Evolutionary conservation across 2,888 invertebrate species (phyloP), one percentile per base, ranked within the genome.

Genomic region (Drosophila bunnanda): DNA sequence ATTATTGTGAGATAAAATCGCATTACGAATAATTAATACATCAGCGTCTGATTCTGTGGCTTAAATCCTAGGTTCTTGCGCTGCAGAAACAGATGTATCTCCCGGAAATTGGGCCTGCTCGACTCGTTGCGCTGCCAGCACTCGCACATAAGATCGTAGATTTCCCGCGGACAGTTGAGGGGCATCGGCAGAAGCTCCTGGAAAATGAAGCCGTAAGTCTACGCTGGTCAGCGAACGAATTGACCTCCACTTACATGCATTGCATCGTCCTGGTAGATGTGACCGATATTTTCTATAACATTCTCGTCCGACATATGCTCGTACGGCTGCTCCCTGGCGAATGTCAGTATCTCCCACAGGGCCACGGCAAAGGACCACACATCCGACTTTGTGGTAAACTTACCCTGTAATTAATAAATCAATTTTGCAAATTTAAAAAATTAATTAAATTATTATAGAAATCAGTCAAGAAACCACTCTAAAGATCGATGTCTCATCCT

Each of bases 331-430:
- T 96, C 96, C 58, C 96, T 93, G 52, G 97, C 96, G 92, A 96
- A 96, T 41, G 96, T 96, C 90, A 97, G 93, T 79, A 97, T 95
- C 92, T 97, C 97, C 97, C 97, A 97, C 75, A 97, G 93, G 55
- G 97, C 96, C 65, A 97, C 96, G 48, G 96, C 97, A 91, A 97
- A 97, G 59, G 97, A 95, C 97, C 97, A 97, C 48, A 97, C 97
- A 93, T 97, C 97, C 80, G 96, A 96, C 92, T 96, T 96, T 55
- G 95, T 95, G 38, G 96, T 95, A 92, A 95, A 97, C 92, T 96
- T 96, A 57, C 95, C 96, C 96, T 97, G 92, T 44, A 34, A n/a
- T 1, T 36, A 36, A 57, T 17, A 36, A 7, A 15, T 28, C 4
- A 5, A 50, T 20, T 20, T 13, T 17, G 13, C 20, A 2, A n/a